Base-by-base conservation (phyloP, 2,888 invertebrate genomes). In the Keiferia lycopersicella region DNA sequence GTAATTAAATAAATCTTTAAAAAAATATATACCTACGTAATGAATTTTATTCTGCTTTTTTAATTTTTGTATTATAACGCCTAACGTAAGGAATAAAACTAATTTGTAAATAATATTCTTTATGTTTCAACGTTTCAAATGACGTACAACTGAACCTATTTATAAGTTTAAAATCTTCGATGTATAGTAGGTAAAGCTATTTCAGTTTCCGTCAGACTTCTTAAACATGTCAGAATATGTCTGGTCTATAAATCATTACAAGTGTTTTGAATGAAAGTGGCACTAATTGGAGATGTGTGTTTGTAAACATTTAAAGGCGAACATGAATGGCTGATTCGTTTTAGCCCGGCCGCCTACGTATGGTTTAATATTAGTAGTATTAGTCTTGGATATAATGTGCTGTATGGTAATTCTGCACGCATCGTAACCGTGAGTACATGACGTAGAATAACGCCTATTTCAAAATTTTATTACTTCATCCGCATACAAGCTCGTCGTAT, bases 321-420 rank as follows among this genome's bases (percentile, higher is more conserved):
- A 75, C 72, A 76, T 72, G 74, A 78, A 72, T 75, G 77, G 80
- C 73, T 75, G 77, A 81, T 79, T 79, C 81, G 81, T 73, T 79
- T 53, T 80, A 80, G n/a, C 71, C 70, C 70, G 76, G 70, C 73
- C 73, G 68, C 75, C 78, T 73, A 78, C 76, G 70, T 75, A 68
- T 70, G 70, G 59, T 48, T 64, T 58, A 67, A 66, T 71, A 73
- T 75, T 73, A 72, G 63, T 68, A 62, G 51, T 58, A 61, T 8
- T 34, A 8, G 10, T 34, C 34, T 34, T 34, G 34, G 34, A 10
- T 34, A 34, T 34, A 7, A 34, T 34, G 8, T 34, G 30, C 30
- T 60, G 16, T 20, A 50, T 50, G 51, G 48, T 51, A 61, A 45
- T 58, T 30, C 20, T 38, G 14, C 39, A 62, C 39, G 34, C 53